phyloP scores from a whole-genome alignment of 2,888 invertebrate genomes.

The Drosophila aldrichi region DNA sequence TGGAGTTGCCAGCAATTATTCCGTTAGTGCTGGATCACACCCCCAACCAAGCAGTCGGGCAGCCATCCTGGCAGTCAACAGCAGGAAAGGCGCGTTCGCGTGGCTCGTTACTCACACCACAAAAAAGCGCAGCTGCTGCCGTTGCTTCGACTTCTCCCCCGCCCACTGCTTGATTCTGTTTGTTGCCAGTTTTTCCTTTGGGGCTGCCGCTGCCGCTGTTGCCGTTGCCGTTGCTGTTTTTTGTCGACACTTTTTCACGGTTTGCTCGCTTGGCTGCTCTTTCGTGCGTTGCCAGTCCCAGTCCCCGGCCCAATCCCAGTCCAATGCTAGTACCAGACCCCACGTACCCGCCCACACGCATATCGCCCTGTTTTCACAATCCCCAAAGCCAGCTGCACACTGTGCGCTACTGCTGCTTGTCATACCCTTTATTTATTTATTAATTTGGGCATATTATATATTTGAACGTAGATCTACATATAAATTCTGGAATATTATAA shows the following conservation, averaged over 20 bases:
- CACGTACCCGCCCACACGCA: slow-evolving; percentile 1
- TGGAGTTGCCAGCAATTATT: slow-evolving; percentile 78
- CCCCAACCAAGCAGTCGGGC: slow-evolving; percentile 25
- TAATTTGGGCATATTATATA: neutral
- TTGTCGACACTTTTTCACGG: slow-evolving; percentile 81
- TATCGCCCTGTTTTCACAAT: slow-evolving; percentile 38
- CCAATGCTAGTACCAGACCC: neutral
- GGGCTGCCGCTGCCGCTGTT: slow-evolving; percentile 50
- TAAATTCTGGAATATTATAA: neutral
- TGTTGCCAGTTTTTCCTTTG: slow-evolving; percentile 46
- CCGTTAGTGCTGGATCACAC: slow-evolving; percentile 75
- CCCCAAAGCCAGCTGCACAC: slow-evolving; percentile 39
- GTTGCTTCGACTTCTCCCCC: slow-evolving; percentile 19
- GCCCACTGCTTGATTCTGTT: slow-evolving; percentile 5
- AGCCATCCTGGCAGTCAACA: slow-evolving; percentile 33
- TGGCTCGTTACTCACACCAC: slow-evolving; percentile 79
- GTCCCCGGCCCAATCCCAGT: slow-evolving; percentile 1
- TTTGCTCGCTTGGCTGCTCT: slow-evolving; percentile 79
- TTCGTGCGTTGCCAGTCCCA: slow-evolving; percentile 68
- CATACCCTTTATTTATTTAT: neutral
- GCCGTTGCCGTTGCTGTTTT: slow-evolving; percentile 73
- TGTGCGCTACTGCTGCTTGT: slow-evolving; percentile 12
- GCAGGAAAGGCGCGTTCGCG: slow-evolving; percentile 74
- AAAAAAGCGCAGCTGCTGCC: slow-evolving; percentile 70
- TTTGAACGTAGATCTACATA: neutral